phyloP scores from a whole-genome alignment of 2,113 vertebrate genomes.

The Grantiella picta region DNA sequence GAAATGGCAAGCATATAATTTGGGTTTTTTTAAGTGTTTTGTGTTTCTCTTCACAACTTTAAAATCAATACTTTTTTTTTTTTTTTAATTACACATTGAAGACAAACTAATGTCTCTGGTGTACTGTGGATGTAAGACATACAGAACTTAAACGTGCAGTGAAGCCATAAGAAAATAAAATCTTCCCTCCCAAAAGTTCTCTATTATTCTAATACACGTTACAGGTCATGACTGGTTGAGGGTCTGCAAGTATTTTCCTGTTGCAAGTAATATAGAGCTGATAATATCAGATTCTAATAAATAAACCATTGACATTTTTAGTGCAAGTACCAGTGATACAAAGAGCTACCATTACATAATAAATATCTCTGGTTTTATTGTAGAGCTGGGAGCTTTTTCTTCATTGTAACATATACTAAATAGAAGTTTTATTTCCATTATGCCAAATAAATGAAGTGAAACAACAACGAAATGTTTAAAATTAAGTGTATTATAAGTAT shows the following conservation, averaged over 20 bases:
- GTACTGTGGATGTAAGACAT: background rate
- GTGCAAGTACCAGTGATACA: background rate
- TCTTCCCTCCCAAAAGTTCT: background rate
- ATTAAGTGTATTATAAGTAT: constrained; percentile 50
- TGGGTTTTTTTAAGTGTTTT: background rate
- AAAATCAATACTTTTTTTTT: background rate
- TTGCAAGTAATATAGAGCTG: background rate
- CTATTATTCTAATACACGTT: background rate
- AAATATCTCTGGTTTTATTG: constrained; percentile 54
- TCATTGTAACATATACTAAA: constrained; percentile 32
- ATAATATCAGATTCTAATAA: constrained; percentile 34
- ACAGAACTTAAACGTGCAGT: background rate
- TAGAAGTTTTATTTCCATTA: constrained; percentile 64
- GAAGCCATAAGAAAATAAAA: background rate
- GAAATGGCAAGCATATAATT: background rate
- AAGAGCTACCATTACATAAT: constrained; percentile 32
- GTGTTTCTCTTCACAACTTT: background rate
- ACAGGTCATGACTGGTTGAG: background rate
- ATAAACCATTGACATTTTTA: constrained; percentile 34
- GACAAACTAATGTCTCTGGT: background rate
- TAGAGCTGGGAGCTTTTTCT: constrained; percentile 43
- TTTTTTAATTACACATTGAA: background rate
- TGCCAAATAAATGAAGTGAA: constrained; percentile 68
- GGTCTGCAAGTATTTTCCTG: background rate
- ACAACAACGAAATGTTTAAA: constrained; percentile 56